A percentile compares a stretch with the other conserved stretches of the same genome.
Evolutionary conservation across 2,797 vertebrate species (phyloP).

Genomic region (Melanotaenia nigrans): DNA sequence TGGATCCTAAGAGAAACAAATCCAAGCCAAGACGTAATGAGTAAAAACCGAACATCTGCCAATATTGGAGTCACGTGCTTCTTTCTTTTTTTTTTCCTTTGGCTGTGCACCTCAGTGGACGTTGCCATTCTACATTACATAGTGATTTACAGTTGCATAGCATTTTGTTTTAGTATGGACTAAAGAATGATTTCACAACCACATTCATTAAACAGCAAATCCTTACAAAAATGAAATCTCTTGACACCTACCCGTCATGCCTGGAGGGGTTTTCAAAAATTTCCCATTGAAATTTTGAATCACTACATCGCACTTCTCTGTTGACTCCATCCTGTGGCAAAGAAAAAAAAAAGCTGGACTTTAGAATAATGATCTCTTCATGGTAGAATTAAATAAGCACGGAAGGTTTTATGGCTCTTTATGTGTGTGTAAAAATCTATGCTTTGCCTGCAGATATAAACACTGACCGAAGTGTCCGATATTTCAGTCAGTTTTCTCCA

Average conservation of each 20-base stretch:
- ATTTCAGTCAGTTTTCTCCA: slow-evolving; percentile 12
- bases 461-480: slow-evolving; percentile 11
- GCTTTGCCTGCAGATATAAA: background rate
- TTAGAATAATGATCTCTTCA: slow-evolving; percentile 24
- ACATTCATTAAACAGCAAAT: background rate
- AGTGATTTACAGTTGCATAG: background rate
- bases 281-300: slow-evolving; percentile 99
- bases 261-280: slow-evolving; percentile 98
- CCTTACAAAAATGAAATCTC: background rate
- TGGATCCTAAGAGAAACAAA: too few relatives aligned
- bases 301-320: slow-evolving; percentile 98
- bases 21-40: too few relatives aligned
- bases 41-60: too few relatives aligned
- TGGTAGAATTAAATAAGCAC: slow-evolving; percentile 6
- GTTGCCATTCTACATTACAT: too few relatives aligned
- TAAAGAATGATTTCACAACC: background rate
- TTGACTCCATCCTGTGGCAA: slow-evolving; percentile 94
- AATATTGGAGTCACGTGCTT: too few relatives aligned
- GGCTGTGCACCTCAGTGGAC: too few relatives aligned
- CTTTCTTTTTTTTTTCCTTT: too few relatives aligned
- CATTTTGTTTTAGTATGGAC: background rate
- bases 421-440: slow-evolving; percentile 3
- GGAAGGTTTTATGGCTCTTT: background rate
- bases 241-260: slow-evolving; percentile 91
- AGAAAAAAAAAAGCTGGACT: slow-evolving; percentile 15